Evolutionary conservation across 2,113 vertebrate genomes (phyloP), one percentile per base, ranked within the genome.

Genomic region (Enhydra lutris): DNA sequence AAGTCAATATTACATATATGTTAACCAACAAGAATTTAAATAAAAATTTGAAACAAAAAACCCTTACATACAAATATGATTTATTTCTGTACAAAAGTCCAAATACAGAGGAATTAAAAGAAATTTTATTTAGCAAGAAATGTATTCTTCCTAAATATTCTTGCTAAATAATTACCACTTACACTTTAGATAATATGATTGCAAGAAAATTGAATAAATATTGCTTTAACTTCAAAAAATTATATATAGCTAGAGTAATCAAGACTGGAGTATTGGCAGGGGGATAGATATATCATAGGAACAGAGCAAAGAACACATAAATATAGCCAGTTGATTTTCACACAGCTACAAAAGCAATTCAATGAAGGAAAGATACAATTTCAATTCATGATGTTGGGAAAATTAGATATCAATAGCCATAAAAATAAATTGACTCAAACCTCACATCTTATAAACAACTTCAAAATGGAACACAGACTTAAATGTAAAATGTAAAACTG

Each of bases 151-250:
- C 50, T 5, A 52, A 52, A 52, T 52, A 52, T 73, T 59, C 85
- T 92, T 92, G 73, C 91, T 79, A 79, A 24, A 39, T 81, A 85
- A 88, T 69, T 29, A 96, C 98, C 96, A 78, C 78, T 91, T 65
- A 65, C 97, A 98, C 98, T 98, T 99, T 99, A 98, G 23, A 14
- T 80, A 67, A 11, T 80, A 67, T 36, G 76, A 83, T 63, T 85
- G 57, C 26, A 95, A 95, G 73, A 69, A 97, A 89, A 91, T 78
- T 20, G 15, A 97, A 97, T 98, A 97, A 98, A 96, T 84, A 6
- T 39, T 95, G 92, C 97, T 97, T 97, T 98, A 97, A 94, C 42
- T 79, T 91, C 34, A 74, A 67, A n/a, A n/a, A 67, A 67, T 61
- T 17, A 67, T 71, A 39, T 67, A 50, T 76, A 86, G n/a, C 23